Evolutionary conservation across 2,113 vertebrate genomes (phyloP).

Genomic region (Serilophus lunatus): DNA sequence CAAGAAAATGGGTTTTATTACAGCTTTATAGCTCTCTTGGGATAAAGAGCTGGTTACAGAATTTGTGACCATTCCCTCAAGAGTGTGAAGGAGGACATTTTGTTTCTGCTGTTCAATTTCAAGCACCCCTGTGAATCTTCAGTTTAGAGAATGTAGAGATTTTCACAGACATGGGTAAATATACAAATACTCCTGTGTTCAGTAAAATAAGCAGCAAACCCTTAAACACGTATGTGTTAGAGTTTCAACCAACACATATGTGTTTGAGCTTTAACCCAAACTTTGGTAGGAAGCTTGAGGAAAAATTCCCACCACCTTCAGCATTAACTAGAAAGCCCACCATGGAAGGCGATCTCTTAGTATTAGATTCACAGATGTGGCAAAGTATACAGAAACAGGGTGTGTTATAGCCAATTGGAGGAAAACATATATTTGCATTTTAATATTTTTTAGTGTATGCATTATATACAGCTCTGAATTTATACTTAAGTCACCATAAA

Average conservation of each 20-base stretch:
- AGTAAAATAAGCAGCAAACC: background rate
- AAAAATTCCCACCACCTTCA: background rate
- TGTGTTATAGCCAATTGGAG: background rate
- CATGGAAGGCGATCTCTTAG: background rate
- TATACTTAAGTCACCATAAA: background rate
- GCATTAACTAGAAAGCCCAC: background rate
- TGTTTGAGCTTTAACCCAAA: background rate
- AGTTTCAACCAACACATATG: too few relatives aligned
- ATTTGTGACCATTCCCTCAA: background rate
- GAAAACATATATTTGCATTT: background rate
- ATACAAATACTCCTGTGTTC: background rate
- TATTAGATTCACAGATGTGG: background rate
- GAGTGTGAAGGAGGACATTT: background rate
- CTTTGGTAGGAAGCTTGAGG: background rate
- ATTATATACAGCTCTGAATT: background rate
- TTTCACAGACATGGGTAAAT: background rate
- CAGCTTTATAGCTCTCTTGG: background rate
- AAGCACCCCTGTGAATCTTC: background rate
- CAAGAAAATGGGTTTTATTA: slow-evolving; percentile 16
- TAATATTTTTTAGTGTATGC: background rate
- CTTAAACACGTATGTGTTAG: background rate
- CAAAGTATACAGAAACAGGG: background rate
- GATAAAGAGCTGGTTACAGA: background rate
- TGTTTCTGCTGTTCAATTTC: slow-evolving; percentile 1
- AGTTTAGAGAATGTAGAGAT: background rate